Evolutionary conservation across 1,140 invertebrate species (phyloP).

Genomic region (Cotesia glomerata): DNA sequence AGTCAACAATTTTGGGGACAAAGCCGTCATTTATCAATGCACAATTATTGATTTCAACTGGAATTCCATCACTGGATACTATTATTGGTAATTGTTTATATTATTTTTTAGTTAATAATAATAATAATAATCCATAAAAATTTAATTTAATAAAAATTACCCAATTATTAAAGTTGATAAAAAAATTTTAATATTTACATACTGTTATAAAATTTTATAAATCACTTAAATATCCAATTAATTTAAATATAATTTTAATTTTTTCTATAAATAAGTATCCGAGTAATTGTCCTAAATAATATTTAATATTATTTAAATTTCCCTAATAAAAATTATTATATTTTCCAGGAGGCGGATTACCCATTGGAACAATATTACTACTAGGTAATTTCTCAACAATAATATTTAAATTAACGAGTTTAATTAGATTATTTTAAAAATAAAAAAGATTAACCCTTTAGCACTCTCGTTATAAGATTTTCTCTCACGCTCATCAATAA

Average conservation of each 20-base stretch:
- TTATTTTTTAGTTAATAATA: conserved; percentile 31
- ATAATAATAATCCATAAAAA: no score
- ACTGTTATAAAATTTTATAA: no score
- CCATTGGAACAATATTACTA: not conserved
- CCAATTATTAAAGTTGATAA: no score
- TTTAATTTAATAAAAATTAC: no score
- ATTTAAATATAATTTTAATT: no score
- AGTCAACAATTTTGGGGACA: conserved; percentile 67
- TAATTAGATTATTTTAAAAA: no score
- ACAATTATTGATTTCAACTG: conserved; percentile 73
- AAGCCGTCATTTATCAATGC: conserved; percentile 71
- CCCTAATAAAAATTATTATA: conserved; percentile 28
- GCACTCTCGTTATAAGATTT: no score
- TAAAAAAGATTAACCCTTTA: no score
- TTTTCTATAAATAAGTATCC: no score
- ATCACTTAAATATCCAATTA: conserved; percentile 64
- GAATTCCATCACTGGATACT: conserved; percentile 74
- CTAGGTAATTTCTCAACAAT: not conserved
- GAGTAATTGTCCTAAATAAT: no score
- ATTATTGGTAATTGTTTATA: conserved; percentile 65
- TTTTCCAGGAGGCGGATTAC: not conserved
- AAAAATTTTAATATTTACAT: conserved; percentile 29
- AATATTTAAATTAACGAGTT: not conserved
- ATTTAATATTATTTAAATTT: no score
- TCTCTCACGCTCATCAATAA: no score